Percentiles rank a stretch among this genome's conserved stretches.
Evolutionary conservation across 2,888 invertebrate species (phyloP).

Genomic region (Scaeva pyrastri): DNA sequence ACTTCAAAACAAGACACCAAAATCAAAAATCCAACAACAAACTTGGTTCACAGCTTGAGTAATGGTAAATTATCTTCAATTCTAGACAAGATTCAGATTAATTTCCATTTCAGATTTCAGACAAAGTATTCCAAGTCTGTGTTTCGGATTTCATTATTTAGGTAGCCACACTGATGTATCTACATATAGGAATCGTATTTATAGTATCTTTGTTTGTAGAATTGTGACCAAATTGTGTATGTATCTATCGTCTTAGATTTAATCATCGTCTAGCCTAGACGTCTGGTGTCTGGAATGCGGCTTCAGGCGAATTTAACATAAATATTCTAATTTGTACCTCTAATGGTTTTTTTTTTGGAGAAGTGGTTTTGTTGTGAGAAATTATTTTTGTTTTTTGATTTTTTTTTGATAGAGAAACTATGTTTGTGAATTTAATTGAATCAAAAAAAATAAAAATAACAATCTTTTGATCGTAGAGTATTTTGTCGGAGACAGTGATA

Average conservation of each 20-base stretch:
- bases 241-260: neutral
- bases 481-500: slow-evolving; percentile 46
- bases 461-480: slow-evolving; percentile 14
- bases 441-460: neutral
- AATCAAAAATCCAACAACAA: neutral
- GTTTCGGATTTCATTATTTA: neutral
- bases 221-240: neutral
- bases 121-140: slow-evolving; percentile 17
- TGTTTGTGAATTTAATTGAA: neutral
- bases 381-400: neutral
- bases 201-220: neutral
- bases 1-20: neutral
- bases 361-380: slow-evolving; percentile 16
- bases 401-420: neutral
- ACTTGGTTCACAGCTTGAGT: slow-evolving; percentile 37
- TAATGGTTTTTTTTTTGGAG: neutral
- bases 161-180: no score
- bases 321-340: slow-evolving; percentile 5
- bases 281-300: slow-evolving; percentile 4
- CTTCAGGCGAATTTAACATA: neutral
- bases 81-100: slow-evolving; percentile 1
- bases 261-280: slow-evolving; percentile 17
- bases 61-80: neutral
- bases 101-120: slow-evolving; percentile 16
- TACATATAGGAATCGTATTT: no score